Conservation (phyloP, 2,888 invertebrate species). For the Lycophotia porphyrea region DNA sequence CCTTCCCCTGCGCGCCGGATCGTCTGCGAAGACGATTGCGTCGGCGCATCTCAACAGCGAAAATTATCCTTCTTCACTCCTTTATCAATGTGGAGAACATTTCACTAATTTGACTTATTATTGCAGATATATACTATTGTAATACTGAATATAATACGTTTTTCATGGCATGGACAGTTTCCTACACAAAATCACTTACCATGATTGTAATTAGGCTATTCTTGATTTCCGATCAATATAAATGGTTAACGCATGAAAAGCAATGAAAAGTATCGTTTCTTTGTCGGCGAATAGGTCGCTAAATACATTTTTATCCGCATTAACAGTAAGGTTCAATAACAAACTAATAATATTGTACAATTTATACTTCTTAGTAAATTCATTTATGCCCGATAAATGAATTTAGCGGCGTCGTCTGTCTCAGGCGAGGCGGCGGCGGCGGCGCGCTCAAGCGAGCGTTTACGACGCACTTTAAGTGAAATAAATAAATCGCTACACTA, state of each 20-base stretch:
- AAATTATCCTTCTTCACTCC: constrained; percentile 34
- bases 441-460: constrained; percentile 69
- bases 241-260: constrained; percentile 22
- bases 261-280: constrained; percentile 13
- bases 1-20: constrained; percentile 80
- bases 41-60: constrained; percentile 48
- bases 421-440: constrained; percentile 50
- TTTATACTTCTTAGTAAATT: constrained; percentile 66
- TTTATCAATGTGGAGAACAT: constrained; percentile 29
- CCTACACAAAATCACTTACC: not conserved
- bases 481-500: constrained; percentile 84
- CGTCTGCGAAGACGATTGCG: constrained; percentile 76
- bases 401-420: constrained; percentile 64
- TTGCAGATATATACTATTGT: not conserved
- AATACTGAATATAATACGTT: not conserved
- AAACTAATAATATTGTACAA: constrained; percentile 58
- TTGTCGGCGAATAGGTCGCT: constrained; percentile 33
- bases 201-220: constrained; percentile 13
- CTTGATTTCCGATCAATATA: constrained; percentile 14
- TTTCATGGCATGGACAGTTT: not conserved
- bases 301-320: constrained; percentile 40
- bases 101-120: constrained; percentile 39
- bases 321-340: constrained; percentile 49
- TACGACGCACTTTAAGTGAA: constrained; percentile 85
- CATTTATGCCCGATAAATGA: constrained; percentile 65